phyloP scores from a whole-genome alignment of 2,113 vertebrate genomes.

The Cervus canadensis region DNA sequence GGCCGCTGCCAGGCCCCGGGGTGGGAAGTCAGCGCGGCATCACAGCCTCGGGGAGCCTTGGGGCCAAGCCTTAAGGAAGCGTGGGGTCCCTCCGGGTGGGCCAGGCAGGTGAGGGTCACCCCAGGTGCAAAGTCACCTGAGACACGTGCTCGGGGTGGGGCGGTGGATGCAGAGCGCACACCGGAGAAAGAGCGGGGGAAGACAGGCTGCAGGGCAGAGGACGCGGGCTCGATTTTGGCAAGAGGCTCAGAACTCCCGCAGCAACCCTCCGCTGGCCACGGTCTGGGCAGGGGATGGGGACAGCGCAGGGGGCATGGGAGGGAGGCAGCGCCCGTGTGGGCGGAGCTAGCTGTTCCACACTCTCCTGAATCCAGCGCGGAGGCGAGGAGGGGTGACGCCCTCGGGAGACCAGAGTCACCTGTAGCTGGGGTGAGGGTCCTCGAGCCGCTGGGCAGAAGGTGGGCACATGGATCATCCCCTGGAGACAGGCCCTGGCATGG shows the following conservation, averaged over 20 bases:
- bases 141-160: accelerated
- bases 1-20: accelerated
- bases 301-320: accelerated
- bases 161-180: accelerated
- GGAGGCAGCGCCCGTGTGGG: accelerated
- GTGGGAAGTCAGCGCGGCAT: not conserved
- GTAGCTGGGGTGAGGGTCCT: not conserved
- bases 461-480: not conserved
- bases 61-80: too few relatives aligned
- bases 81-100: not conserved
- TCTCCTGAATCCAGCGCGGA: accelerated
- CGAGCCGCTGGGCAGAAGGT: not conserved
- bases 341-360: accelerated
- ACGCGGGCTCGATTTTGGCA: not conserved
- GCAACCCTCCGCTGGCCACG: accelerated
- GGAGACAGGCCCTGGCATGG: not conserved
- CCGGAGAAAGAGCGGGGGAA: accelerated
- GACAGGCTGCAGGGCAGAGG: not conserved
- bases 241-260: not conserved
- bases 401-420: accelerated
- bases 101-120: not conserved
- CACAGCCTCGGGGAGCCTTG: accelerated
- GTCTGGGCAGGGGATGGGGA: not conserved
- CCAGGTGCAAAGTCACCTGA: not conserved
- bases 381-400: accelerated